Evolutionary conservation across 2,797 vertebrate genomes (phyloP).

Genomic region (Cryptoprocta ferox): DNA sequence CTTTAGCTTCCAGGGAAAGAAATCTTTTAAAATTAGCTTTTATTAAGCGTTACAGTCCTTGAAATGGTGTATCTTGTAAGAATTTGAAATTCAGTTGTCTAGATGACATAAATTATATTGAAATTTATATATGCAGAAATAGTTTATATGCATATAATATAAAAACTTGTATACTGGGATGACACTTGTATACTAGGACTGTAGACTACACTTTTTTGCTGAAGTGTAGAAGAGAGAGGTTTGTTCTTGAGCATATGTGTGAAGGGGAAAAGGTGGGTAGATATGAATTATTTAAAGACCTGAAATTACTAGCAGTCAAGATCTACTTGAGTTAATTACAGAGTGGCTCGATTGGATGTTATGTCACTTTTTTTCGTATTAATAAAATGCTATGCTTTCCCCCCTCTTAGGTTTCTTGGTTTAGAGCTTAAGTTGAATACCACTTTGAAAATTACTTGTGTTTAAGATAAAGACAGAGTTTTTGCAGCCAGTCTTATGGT

Average conservation of each 20-base stretch:
- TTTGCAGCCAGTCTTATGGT: neutral
- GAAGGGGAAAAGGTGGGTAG: neutral
- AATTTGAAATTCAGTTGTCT: constrained; percentile 48
- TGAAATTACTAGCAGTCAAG: neutral
- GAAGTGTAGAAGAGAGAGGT: neutral
- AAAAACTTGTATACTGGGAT: neutral
- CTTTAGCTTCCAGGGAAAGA: neutral
- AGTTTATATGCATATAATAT: neutral
- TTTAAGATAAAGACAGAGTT: constrained; percentile 32
- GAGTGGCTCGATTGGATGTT: neutral
- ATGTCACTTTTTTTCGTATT: neutral
- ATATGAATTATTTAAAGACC: neutral
- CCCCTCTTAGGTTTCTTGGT: constrained; percentile 34
- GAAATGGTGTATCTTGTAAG: neutral
- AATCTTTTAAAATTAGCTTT: neutral
- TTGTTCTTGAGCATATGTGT: neutral
- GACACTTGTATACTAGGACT: neutral
- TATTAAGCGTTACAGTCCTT: neutral
- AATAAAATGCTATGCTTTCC: neutral
- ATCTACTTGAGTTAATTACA: neutral
- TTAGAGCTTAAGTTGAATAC: constrained; percentile 32
- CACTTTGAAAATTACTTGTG: constrained; percentile 19
- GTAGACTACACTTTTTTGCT: neutral
- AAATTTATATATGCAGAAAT: neutral
- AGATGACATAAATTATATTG: constrained; percentile 29